phyloP scores from a whole-genome alignment of 2,888 invertebrate species.

The Tetrapedia diversipes region DNA sequence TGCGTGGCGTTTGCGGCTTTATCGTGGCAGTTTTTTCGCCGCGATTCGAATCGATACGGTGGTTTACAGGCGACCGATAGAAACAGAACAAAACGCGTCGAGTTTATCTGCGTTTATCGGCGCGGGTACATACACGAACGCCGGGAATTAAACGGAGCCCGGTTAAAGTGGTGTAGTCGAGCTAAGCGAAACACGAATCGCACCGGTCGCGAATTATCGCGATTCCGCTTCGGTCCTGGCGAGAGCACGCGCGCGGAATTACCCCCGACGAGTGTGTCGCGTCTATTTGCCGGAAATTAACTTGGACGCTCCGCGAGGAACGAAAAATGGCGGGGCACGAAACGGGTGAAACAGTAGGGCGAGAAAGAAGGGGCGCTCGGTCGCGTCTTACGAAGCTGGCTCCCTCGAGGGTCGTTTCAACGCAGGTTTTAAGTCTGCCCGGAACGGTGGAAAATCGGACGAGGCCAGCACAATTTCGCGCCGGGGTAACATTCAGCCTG shows the following conservation, averaged over 20 bases:
- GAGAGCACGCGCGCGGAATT: not conserved
- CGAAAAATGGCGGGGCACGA: not conserved
- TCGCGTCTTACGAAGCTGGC: slow-evolving; percentile 36
- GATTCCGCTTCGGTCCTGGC: not conserved
- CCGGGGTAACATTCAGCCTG: slow-evolving; percentile 24
- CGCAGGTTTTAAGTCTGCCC: slow-evolving; percentile 34
- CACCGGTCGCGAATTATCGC: not conserved
- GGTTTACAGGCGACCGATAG: not conserved
- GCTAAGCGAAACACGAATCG: not conserved
- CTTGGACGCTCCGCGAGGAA: slow-evolving; percentile 9
- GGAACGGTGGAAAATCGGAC: slow-evolving; percentile 39
- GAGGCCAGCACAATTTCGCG: slow-evolving; percentile 29
- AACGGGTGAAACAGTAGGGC: not conserved
- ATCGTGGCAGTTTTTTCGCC: slow-evolving; percentile 1
- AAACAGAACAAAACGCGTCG: not conserved
- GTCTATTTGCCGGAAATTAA: slow-evolving; percentile 29
- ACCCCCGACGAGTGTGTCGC: not conserved
- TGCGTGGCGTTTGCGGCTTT: slow-evolving; percentile 5
- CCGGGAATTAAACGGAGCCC: not conserved
- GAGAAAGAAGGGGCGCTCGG: not conserved
- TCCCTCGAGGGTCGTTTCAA: slow-evolving; percentile 22
- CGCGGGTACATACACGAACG: not conserved
- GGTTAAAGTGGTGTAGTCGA: not conserved
- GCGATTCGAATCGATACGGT: not conserved
- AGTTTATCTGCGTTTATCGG: not conserved